Percentiles rank a stretch among this genome's conserved stretches.
phyloP scores from a whole-genome alignment of 92 coral and sea anemone species.

The Hydrozoanthus gracilis region DNA sequence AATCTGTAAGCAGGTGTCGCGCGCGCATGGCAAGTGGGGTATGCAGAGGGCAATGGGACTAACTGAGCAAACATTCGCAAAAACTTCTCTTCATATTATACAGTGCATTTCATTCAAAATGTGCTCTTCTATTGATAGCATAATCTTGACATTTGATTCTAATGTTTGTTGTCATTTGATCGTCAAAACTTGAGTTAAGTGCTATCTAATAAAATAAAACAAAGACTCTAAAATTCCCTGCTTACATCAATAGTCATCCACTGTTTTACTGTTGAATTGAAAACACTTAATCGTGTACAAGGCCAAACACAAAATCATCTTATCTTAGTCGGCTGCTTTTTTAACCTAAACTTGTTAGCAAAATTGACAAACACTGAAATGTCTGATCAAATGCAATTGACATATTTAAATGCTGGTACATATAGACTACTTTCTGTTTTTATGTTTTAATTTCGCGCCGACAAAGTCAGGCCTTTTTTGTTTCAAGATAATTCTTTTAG shows the following conservation, averaged over 20 bases:
- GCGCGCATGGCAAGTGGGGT: no score
- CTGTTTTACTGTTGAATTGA: background rate
- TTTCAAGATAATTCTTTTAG: background rate
- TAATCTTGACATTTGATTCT: background rate
- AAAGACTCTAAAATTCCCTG: background rate
- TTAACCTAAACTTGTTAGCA: conserved; percentile 15
- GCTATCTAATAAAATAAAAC: conserved; percentile 16
- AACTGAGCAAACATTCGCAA: background rate
- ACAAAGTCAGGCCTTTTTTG: background rate
- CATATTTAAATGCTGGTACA: conserved; percentile 1
- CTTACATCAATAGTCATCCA: conserved; percentile 14
- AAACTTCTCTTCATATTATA: background rate
- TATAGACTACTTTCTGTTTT: background rate
- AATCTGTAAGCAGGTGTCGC: no score
- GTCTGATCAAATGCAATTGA: conserved; percentile 11
- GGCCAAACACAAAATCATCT: background rate
- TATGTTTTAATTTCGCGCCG: background rate
- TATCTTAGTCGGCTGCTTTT: conserved; percentile 14
- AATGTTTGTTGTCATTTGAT: conserved; percentile 4
- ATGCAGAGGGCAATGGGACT: background rate
- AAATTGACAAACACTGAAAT: conserved; percentile 5
- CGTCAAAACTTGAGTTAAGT: conserved; percentile 23
- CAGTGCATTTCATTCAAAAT: conserved; percentile 17
- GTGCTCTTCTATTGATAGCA: conserved; percentile 14
- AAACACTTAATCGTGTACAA: conserved; percentile 21